Evolutionary conservation across 92 coral and sea anemone genomes (phyloP), one percentile per base, ranked within the genome.

Genomic region (Phymanthus crucifer): DNA sequence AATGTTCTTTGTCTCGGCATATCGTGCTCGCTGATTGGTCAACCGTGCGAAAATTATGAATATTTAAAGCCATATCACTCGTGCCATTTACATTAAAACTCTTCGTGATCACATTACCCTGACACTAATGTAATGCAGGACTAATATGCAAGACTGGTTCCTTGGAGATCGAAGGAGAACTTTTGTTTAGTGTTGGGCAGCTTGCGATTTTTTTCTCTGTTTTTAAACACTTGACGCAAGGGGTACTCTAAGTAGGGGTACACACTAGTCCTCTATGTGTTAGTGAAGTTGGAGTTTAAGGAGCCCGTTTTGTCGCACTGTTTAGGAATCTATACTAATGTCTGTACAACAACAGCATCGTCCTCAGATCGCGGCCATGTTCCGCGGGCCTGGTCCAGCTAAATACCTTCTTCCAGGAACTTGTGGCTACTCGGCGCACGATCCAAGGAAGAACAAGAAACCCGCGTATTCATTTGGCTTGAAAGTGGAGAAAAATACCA

Each of bases 361-460:
- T 26, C 94, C 92, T 80, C 89, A 83, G 73, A 96, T 96, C 67
- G 98, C 91, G 23, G 99, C 99, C 2, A 96, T 93, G 98, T 96
- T 90, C 66, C 93, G 98, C 34, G 99, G 99, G 14, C 99, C 99
- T 3, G 99, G 99, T 0, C 94, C 99, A 50, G 99, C 97, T 0
- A 88, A 86, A 80, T 96, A 96, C 75, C 47, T 64, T 29, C 85
- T 96, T 19, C 99, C 98, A 14, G 98, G 98, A 0, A 74, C 89
- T 10, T 89, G 94, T n/a, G 99, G 99, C 6, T 80, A 79, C 45
- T 67, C 32, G 0, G 75, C 32, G 18, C 99, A 96, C 72, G 98
- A 93, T 74, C 83, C 73, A 6, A 70, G 92, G 26, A 96, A 96
- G 77, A 32, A 72, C 50, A 90, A 72, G 82, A 90, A 92, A 18